Evolutionary conservation across 2,888 invertebrate genomes (phyloP), one percentile per base, ranked within the genome.

Genomic region (Dastarcus helophoroides): DNA sequence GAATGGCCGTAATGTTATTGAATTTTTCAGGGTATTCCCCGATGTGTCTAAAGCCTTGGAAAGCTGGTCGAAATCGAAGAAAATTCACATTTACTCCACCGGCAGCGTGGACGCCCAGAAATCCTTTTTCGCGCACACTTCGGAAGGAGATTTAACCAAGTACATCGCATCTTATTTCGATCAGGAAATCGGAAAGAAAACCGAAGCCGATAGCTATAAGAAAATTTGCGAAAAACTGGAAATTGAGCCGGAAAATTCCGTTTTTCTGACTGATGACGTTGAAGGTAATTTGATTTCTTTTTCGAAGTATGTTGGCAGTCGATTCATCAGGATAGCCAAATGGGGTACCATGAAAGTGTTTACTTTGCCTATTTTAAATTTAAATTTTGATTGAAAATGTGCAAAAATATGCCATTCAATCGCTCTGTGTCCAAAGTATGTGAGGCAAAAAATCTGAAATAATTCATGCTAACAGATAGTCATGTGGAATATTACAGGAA

Each of bases 21-120:
- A n/a, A n/a, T 39, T 43, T 68, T 71, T 27, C 62, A 93, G 93
- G 57, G 71, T 95, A 14, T 95, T 80, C 56, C 73, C 80, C 6
- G 95, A 95, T 62, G 91, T 93, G 1, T 68, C 74, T 0, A 65
- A 68, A 9, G 77, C 80, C 2, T 66, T 95, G 26, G 69, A 80
- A 50, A 63, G 68, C 35, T 84, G 91, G 81, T 69, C 69, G 3
- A 65, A 72, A 3, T 61, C 67, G 8, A 80, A 78, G 14, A 47
- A 51, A 7, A 65, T 94, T 27, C 90, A 78, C 53, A 77, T 93
- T 37, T 95, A 86, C 59, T 94, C 94, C 0, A 91, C 91, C 14
- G 94, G 93, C 26, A 90, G 89, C 32, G 76, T 88, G 1, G 79
- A 82, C 47, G 85, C 93, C 8, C 95, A 95, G 58, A 83, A 88